A percentile compares a stretch with the other conserved stretches of the same genome.
Evolutionary conservation across 2,797 vertebrate genomes (phyloP).

Genomic region (Catharus ustulatus): DNA sequence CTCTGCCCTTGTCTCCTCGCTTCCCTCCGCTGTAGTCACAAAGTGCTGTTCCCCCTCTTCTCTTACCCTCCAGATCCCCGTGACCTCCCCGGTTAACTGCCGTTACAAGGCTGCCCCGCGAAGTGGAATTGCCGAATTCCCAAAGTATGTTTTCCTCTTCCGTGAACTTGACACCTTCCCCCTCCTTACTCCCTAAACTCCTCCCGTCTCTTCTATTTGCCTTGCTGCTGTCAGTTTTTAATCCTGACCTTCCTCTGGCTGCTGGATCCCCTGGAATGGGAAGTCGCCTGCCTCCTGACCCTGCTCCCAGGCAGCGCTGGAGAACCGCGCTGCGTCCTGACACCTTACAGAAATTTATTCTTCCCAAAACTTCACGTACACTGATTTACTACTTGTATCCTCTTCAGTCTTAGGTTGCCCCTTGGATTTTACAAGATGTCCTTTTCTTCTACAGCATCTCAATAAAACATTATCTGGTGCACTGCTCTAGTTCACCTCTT

Average conservation of each 20-base stretch:
- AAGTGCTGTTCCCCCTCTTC: background rate
- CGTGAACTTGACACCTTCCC: background rate
- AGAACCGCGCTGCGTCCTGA: accelerated
- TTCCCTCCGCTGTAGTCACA: background rate
- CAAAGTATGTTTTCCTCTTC: background rate
- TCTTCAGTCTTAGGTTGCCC: background rate
- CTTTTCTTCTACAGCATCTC: background rate
- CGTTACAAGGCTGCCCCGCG: too few species aligned
- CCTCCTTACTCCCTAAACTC: background rate
- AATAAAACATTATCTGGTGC: background rate
- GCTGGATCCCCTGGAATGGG: background rate
- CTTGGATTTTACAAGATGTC: background rate
- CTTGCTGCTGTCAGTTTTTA: background rate
- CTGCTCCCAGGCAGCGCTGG: background rate
- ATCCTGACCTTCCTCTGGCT: background rate
- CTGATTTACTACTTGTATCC: background rate
- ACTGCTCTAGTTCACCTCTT: accelerated
- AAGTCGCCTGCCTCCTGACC: background rate
- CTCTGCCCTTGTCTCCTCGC: background rate
- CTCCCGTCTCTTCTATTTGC: background rate
- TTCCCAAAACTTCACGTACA: accelerated
- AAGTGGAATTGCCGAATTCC: background rate
- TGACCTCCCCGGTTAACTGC: background rate
- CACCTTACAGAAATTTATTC: background rate
- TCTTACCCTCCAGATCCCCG: accelerated